A percentile compares a stretch with the other conserved stretches of the same genome.
Evolutionary conservation across 2,797 vertebrate species (phyloP).

Genomic region (Nannoperca australis): DNA sequence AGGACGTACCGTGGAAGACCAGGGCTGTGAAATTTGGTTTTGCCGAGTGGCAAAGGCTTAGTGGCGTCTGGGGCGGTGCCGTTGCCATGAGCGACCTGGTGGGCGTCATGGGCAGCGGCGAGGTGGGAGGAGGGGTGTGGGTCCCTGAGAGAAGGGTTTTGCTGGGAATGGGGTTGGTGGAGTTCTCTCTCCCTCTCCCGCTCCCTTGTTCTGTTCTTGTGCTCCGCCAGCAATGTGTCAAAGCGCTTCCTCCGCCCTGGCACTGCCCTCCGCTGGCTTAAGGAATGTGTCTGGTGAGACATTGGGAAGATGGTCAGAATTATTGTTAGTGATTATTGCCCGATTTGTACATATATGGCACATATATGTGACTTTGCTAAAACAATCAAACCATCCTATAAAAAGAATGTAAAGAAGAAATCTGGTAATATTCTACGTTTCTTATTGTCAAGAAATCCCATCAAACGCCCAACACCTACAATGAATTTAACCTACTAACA

Average conservation of each 20-base stretch:
- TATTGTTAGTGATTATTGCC: neutral
- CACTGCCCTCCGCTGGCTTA: conserved; percentile 99
- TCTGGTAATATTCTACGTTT: neutral
- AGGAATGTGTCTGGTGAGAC: conserved; percentile 96
- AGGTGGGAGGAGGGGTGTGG: conserved; percentile 91
- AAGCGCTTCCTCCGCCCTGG: conserved; percentile 98
- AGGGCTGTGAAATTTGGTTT: conserved; percentile 95
- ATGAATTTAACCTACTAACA: neutral
- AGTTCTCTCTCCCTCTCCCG: conserved; percentile 98
- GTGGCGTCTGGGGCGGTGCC: conserved; percentile 84
- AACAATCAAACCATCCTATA: neutral
- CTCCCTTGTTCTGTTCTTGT: conserved; percentile 98
- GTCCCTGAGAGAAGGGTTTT: conserved; percentile 98
- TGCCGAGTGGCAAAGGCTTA: conserved; percentile 92
- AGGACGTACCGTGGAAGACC: conserved; percentile 95
- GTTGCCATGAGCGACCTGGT: conserved; percentile 92
- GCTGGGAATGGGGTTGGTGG: conserved; percentile 93
- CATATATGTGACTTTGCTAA: neutral
- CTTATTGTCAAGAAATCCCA: neutral
- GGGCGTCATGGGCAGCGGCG: conserved; percentile 82
- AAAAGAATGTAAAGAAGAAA: neutral
- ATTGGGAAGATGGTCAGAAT: conserved; percentile 29
- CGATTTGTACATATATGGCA: neutral
- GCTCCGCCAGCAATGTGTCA: conserved; percentile 96
- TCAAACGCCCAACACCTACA: no score